Conservation (phyloP, 2,113 vertebrate species). For the Hypomesus transpacificus region DNA sequence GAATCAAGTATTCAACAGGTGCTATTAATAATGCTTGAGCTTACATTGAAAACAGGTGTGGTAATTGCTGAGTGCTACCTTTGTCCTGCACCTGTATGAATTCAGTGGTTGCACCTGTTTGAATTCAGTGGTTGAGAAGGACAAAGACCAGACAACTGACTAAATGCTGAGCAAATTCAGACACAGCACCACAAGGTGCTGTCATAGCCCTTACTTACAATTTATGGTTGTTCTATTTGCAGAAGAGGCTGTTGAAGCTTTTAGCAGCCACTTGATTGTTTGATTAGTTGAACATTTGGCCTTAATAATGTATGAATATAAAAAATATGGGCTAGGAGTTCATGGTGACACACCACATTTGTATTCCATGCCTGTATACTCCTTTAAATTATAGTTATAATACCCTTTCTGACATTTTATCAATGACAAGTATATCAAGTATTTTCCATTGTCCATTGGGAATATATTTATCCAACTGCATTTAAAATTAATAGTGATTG, state of each 20-base stretch:
- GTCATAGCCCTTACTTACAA: not conserved
- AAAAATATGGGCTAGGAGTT: too few species aligned
- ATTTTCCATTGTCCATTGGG: not conserved
- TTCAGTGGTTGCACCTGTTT: constrained; percentile 14
- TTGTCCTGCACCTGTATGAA: constrained; percentile 30
- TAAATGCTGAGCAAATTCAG: constrained; percentile 12
- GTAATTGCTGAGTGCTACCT: constrained; percentile 4
- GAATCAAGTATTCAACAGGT: constrained; percentile 25
- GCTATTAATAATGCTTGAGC: not conserved
- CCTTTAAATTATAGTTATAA: too few species aligned
- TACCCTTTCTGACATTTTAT: too few species aligned
- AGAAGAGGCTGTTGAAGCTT: not conserved
- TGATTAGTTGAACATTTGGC: not conserved
- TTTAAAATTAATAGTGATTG: not conserved
- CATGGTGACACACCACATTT: too few species aligned
- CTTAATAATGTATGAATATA: too few species aligned
- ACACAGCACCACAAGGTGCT: not conserved
- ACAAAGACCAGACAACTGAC: constrained; percentile 21
- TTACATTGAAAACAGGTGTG: constrained; percentile 1
- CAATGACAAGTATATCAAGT: not conserved
- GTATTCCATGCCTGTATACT: too few species aligned
- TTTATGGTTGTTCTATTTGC: not conserved
- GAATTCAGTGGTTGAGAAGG: constrained; percentile 5
- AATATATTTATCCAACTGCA: not conserved
- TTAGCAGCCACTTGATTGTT: not conserved